Evolutionary conservation across 2,888 invertebrate genomes (phyloP), one percentile per base, ranked within the genome.

Genomic region (Drosophila kokeensis): DNA sequence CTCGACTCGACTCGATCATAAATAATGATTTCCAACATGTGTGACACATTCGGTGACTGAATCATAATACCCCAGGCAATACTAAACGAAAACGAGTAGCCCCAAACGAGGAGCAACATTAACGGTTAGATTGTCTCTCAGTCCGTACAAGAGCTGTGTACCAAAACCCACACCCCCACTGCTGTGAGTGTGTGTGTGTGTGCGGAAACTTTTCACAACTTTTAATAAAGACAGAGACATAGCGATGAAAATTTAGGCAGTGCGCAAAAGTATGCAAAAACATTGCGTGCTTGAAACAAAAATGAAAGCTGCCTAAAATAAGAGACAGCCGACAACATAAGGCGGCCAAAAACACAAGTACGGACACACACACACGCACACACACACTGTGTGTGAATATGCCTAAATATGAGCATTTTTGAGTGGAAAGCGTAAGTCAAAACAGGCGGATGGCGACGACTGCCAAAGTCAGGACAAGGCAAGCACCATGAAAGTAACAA

Each of bases 161-260:
- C 34, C 57, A 32, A 40, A 24, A 53, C 70, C 63, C 45, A 32
- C 42, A 11, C 24, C 57, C 24, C 1, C 13, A 40, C 32, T 34
- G 38, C 30, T 27, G 40, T 40, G 5, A 55, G 7, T 8, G n/a
- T 30, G 27, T 64, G 38, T 38, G 71, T 61, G 74, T 57, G 69
- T n/a, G 66, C 30, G 67, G 45, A 59, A 66, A 72, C 72, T 83
- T 77, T 82, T 63, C 69, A 71, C 73, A 83, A 83, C 69, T 90
- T 84, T 86, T 88, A 87, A 87, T 87, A 79, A 87, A 85, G 83
- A 74, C 68, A 74, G 82, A 74, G 85, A 82, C 81, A 76, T 75
- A 82, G 75, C 85, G 73, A 65, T 74, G 85, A 76, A 75, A 79
- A 79, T 82, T 79, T 76, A 75, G 87, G 70, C 76, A 73, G 66